Evolutionary conservation across 2,113 vertebrate species (phyloP).

Genomic region (Ceyx cyanopectus): DNA sequence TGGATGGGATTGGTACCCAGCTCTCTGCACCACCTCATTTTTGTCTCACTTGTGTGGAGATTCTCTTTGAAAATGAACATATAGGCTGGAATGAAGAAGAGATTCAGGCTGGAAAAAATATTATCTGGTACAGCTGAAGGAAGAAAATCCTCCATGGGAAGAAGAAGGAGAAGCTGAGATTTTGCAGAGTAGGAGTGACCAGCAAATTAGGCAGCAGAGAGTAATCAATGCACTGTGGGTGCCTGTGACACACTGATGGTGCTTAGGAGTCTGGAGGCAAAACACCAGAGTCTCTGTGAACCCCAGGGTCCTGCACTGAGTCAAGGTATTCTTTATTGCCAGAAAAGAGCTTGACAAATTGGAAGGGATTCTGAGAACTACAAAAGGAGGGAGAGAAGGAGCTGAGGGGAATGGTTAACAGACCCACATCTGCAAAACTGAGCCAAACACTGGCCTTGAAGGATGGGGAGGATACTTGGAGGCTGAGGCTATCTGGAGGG

Average conservation of each 20-base stretch:
- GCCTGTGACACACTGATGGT: rapidly evolving
- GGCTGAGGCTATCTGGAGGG: conserved; percentile 22
- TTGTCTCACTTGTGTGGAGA: not conserved
- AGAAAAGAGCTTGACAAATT: conserved; percentile 43
- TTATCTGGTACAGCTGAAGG: not conserved
- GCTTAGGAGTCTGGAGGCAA: not conserved
- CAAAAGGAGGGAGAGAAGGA: not conserved
- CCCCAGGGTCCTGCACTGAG: not conserved
- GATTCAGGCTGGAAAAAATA: conserved; percentile 20
- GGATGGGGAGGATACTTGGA: not conserved
- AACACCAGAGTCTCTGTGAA: not conserved
- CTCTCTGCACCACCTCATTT: not conserved
- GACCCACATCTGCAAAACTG: conserved; percentile 34
- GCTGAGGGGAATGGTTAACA: conserved; percentile 13
- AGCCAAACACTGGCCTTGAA: not conserved
- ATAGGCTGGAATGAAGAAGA: not conserved
- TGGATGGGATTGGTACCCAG: too few relatives aligned
- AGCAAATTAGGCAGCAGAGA: not conserved
- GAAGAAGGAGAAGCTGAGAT: not conserved
- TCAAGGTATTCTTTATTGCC: conserved; percentile 13
- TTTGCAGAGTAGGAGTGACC: not conserved
- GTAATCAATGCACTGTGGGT: not conserved
- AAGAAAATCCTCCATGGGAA: not conserved
- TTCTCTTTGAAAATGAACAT: not conserved
- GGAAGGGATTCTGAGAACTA: conserved; percentile 29